Conservation (phyloP, 1,140 invertebrate species). For the Apis laboriosa region DNA sequence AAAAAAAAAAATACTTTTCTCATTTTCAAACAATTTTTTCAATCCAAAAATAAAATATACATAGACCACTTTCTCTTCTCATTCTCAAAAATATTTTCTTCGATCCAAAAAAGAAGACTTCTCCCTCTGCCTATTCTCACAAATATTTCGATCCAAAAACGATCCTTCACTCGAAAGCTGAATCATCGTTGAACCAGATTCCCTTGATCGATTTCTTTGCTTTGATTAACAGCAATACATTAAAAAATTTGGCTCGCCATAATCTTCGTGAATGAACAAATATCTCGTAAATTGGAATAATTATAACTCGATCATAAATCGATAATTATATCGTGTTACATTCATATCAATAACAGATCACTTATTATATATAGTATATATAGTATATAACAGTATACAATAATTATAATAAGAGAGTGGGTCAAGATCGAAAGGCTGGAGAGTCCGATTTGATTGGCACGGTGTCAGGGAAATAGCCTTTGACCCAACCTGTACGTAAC, state of each 20-base stretch:
- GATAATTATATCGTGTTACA: background rate
- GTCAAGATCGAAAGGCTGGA: slow-evolving; percentile 7
- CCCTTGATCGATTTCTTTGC: no score
- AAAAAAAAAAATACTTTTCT: no score
- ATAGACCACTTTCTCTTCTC: no score
- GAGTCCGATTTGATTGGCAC: slow-evolving; percentile 32
- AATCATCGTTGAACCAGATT: background rate
- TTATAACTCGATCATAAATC: slow-evolving; percentile 35
- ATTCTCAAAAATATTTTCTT: no score
- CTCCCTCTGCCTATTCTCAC: no score
- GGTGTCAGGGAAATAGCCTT: background rate
- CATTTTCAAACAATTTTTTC: no score
- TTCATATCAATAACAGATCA: background rate
- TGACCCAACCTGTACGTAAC: slow-evolving; percentile 1
- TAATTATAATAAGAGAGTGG: slow-evolving; percentile 19
- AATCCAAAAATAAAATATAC: no score
- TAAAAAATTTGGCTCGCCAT: background rate
- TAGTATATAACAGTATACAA: no score
- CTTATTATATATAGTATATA: no score
- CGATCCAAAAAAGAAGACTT: no score
- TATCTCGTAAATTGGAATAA: slow-evolving; percentile 19
- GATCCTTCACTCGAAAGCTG: background rate
- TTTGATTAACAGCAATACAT: slow-evolving; percentile 5
- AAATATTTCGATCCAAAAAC: no score
- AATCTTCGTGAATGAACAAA: no score